These are phyloP conservation scores for Thalassaphorura encarpata DNA, from an alignment of 1,140 invertebrate species.

Conservation along the genomic window DNA sequence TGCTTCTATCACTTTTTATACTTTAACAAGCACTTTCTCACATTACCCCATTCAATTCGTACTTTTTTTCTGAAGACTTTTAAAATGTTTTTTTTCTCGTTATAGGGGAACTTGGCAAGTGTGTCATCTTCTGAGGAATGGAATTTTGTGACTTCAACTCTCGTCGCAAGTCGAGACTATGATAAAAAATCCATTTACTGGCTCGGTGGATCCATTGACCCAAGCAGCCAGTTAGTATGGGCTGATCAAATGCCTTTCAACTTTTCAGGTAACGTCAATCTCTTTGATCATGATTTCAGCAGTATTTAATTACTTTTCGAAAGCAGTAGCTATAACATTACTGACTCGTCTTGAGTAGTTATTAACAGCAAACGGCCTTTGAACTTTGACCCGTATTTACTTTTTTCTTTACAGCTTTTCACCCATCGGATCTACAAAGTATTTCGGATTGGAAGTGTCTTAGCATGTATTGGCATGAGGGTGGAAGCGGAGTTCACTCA, in stretches of 20 bases:
- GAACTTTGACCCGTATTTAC: too few species aligned
- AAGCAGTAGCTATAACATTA: too few species aligned
- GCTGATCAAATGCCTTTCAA: conserved; percentile 47
- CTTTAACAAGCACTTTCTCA: too few species aligned
- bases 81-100: background rate
- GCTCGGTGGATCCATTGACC: conserved; percentile 45
- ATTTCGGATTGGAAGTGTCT: conserved; percentile 29
- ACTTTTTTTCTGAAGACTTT: too few species aligned
- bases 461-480: conserved; percentile 30
- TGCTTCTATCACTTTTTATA: too few species aligned
- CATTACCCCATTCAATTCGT: too few species aligned
- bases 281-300: too few species aligned
- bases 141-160: conserved; percentile 50
- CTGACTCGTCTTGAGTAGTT: too few species aligned
- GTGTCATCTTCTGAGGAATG: conserved; percentile 52
- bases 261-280: conserved; percentile 46
- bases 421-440: conserved; percentile 27
- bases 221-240: conserved; percentile 43
- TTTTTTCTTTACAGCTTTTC: conserved; percentile 29
- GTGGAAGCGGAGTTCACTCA: conserved; percentile 24
- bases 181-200: conserved; percentile 56
- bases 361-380: too few species aligned
- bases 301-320: too few species aligned
- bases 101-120: conserved; percentile 45
- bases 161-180: conserved; percentile 54